These are phyloP conservation scores for Congeria kusceri DNA, from an alignment of 2,888 invertebrate species.

Conservation along the genomic window DNA sequence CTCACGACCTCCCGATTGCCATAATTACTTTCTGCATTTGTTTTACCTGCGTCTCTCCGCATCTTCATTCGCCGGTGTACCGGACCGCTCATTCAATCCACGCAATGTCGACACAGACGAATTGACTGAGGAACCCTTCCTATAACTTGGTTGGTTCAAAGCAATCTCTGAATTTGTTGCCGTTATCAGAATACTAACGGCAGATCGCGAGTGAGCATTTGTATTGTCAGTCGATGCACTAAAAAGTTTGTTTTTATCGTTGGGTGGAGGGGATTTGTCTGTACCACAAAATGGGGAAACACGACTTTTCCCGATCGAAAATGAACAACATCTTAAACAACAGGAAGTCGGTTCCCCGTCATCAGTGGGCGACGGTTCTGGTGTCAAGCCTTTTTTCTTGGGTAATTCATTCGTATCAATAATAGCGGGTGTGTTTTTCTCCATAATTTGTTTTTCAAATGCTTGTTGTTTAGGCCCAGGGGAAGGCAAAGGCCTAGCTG, in stretches of 20 bases:
- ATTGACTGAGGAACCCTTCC: constrained; percentile 44
- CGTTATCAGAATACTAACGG: constrained; percentile 58
- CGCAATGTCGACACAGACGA: constrained; percentile 68
- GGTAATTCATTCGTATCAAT: constrained; percentile 39
- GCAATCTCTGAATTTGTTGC: constrained; percentile 33
- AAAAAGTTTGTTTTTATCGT: constrained; percentile 44
- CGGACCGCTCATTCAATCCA: constrained; percentile 61
- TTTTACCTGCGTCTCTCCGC: constrained; percentile 61
- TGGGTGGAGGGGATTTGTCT: constrained; percentile 36
- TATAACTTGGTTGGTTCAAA: constrained; percentile 10
- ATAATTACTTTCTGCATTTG: too few relatives aligned
- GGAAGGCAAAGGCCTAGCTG: constrained; percentile 51
- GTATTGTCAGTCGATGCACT: constrained; percentile 47
- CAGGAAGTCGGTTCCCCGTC: constrained; percentile 55
- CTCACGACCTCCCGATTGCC: too few relatives aligned
- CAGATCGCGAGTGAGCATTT: constrained; percentile 49
- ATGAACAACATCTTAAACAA: constrained; percentile 57
- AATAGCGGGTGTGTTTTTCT: constrained; percentile 32
- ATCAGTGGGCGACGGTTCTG: constrained; percentile 24
- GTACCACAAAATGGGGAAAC: constrained; percentile 69
- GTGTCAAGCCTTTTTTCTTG: constrained; percentile 37
- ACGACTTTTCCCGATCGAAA: constrained; percentile 59
- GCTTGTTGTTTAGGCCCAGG: constrained; percentile 47
- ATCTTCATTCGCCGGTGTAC: constrained; percentile 69
- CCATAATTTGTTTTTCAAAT: constrained; percentile 42